Conservation (phyloP, 2,113 vertebrate genomes). For the Macrotis lagotis region DNA sequence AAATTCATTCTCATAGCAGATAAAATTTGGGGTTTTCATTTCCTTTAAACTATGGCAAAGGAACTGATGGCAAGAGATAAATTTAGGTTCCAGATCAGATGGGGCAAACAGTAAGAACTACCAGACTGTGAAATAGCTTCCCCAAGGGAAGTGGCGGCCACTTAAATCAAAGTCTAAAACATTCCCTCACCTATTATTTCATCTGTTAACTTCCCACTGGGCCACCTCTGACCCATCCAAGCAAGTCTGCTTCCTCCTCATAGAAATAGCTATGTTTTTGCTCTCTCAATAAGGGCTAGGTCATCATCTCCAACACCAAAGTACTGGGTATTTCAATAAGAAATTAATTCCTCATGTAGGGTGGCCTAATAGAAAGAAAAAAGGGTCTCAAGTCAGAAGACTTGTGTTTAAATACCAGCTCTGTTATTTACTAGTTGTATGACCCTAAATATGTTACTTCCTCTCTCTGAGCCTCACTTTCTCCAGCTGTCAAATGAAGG, state of each 20-base stretch:
- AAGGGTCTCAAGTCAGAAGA: not conserved
- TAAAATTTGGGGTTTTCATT: not conserved
- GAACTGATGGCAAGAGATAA: not conserved
- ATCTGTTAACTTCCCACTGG: not conserved
- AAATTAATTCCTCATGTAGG: not conserved
- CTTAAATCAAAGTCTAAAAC: conserved; percentile 7
- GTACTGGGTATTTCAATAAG: not conserved
- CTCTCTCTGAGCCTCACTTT: not conserved
- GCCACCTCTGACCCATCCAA: not conserved
- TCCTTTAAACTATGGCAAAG: not conserved
- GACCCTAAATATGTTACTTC: not conserved
- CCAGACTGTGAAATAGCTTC: conserved; percentile 23
- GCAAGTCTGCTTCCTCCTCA: not conserved
- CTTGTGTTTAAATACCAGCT: not conserved
- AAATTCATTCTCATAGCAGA: not conserved
- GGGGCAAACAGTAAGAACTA: not conserved
- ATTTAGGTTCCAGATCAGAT: not conserved
- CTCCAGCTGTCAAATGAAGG: not conserved
- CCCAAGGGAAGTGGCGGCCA: conserved; percentile 10
- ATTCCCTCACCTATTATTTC: not conserved
- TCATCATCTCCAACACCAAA: not conserved
- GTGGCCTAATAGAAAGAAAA: not conserved
- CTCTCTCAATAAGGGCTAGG: not conserved
- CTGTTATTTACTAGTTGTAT: not conserved
- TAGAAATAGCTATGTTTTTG: not conserved